These are phyloP conservation scores for Ornithoptera alexandrae DNA, from an alignment of 2,888 invertebrate genomes.

Conservation along the genomic window DNA sequence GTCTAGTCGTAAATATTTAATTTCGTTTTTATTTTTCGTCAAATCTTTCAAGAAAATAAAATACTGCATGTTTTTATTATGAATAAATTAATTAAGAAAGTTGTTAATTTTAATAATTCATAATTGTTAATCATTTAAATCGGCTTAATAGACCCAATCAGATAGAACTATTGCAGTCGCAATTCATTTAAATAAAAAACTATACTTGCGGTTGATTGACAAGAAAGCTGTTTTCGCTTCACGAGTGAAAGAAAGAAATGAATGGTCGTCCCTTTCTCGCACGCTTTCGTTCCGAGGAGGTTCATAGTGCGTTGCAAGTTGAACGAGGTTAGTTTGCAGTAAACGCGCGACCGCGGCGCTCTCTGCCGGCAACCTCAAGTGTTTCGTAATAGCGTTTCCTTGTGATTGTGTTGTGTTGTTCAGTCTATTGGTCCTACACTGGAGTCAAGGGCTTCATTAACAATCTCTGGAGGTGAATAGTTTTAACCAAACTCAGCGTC, in stretches of 20 bases:
- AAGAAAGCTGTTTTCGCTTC: constrained; percentile 62
- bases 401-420: constrained; percentile 64
- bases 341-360: constrained; percentile 70
- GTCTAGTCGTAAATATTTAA: no score
- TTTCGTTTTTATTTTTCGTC: no score
- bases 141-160: neutral
- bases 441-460: constrained; percentile 43
- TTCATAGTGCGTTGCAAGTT: constrained; percentile 54
- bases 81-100: neutral
- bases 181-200: constrained; percentile 27
- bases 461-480: constrained; percentile 55
- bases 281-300: constrained; percentile 64
- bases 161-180: neutral
- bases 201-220: constrained; percentile 50
- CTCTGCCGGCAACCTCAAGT: constrained; percentile 69
- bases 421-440: constrained; percentile 46
- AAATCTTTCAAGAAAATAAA: no score
- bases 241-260: constrained; percentile 67
- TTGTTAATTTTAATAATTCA: constrained; percentile 1
- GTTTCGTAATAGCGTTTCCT: constrained; percentile 60
- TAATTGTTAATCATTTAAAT: neutral
- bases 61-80: no score
- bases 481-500: constrained; percentile 37
- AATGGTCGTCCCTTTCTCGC: constrained; percentile 69
- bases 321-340: constrained; percentile 71